Percentiles rank a stretch among this genome's conserved stretches.
These are phyloP conservation scores for Lobophora halterata DNA, from an alignment of 2,888 invertebrate genomes.

Conservation along the genomic window DNA sequence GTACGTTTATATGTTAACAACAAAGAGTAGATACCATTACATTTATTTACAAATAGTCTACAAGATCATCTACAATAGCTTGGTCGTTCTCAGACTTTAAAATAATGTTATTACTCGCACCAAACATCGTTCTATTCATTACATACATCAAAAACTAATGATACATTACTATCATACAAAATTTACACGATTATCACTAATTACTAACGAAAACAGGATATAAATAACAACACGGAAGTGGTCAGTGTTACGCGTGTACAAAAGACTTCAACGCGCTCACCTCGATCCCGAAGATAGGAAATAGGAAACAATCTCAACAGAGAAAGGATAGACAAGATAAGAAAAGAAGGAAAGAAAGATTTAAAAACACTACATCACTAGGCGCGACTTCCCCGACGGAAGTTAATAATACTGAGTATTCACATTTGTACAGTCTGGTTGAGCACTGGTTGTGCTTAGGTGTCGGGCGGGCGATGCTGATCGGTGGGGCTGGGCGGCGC, in stretches of 20 bases:
- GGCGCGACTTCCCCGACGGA: constrained; percentile 39
- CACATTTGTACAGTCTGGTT: constrained; percentile 42
- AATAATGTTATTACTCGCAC: constrained; percentile 48
- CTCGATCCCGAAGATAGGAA: constrained; percentile 13
- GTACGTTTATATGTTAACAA: constrained; percentile 65
- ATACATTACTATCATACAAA: constrained; percentile 33
- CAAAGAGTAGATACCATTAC: constrained; percentile 60
- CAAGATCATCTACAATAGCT: constrained; percentile 67
- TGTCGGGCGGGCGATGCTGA: constrained; percentile 67
- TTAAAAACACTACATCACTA: constrained; percentile 43
- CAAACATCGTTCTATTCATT: constrained; percentile 49
- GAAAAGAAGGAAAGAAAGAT: constrained; percentile 15
- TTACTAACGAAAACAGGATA: constrained; percentile 28
- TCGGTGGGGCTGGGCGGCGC: constrained; percentile 58
- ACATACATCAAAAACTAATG: constrained; percentile 34
- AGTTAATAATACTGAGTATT: constrained; percentile 48
- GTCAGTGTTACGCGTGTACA: constrained; percentile 26
- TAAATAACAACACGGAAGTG: constrained; percentile 21
- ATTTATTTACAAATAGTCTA: constrained; percentile 64
- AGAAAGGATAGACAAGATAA: constrained; percentile 24
- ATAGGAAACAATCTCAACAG: constrained; percentile 20
- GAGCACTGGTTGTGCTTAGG: constrained; percentile 42
- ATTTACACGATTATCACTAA: constrained; percentile 42
- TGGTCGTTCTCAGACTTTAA: constrained; percentile 79
- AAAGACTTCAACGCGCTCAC: constrained; percentile 47